Conservation (phyloP, 2,113 vertebrate genomes). For the Neogobius melanostomus region DNA sequence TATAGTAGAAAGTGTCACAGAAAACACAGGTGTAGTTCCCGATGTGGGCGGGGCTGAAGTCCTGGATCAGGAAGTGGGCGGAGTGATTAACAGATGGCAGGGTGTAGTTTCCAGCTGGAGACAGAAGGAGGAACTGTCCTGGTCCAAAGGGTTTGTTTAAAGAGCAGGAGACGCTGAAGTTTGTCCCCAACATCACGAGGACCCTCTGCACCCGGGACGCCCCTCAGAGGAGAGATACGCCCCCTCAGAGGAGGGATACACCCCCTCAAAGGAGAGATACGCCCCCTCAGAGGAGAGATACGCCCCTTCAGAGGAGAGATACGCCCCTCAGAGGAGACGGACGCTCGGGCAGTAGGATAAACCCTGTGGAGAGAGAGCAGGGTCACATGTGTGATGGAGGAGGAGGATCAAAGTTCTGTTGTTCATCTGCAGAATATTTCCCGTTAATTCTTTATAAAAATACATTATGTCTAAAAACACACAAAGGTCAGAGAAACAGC, state of each 20-base stretch:
- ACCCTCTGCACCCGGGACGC: not conserved
- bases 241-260: not conserved
- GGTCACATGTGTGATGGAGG: not conserved
- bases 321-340: too few relatives aligned
- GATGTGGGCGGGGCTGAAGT: constrained; percentile 8
- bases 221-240: too few relatives aligned
- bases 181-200: not conserved
- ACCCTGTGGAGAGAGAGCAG: not conserved
- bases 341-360: too few relatives aligned
- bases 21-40: constrained; percentile 18
- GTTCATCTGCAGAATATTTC: too few relatives aligned
- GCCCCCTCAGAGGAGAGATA: not conserved
- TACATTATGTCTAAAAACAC: not conserved
- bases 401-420: too few relatives aligned
- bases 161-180: constrained; percentile 21
- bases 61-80: constrained; percentile 24
- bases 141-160: constrained; percentile 10
- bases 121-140: constrained; percentile 14
- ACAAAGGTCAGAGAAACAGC: not conserved
- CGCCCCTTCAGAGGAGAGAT: not conserved
- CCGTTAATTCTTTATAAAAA: too few relatives aligned
- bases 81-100: constrained; percentile 16
- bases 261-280: not conserved
- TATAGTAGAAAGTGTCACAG: not conserved
- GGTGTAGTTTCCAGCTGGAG: constrained; percentile 1